A percentile compares a stretch with the other conserved stretches of the same genome.
Conservation (phyloP, 2,797 vertebrate genomes). For the Gallinago nigripennis region DNA sequence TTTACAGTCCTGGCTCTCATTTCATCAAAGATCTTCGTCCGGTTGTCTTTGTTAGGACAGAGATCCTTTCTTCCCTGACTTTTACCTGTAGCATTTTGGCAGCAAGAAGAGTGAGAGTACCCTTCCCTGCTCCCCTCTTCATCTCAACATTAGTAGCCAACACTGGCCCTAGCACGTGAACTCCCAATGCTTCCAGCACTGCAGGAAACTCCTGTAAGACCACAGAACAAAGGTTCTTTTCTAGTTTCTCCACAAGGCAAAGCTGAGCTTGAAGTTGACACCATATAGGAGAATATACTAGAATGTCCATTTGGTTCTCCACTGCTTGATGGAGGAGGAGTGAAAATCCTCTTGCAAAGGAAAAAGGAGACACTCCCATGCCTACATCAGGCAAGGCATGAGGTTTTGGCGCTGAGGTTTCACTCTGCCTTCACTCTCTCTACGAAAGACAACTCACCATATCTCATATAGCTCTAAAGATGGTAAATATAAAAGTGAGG, state of each 20-base stretch:
- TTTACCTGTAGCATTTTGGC: not conserved
- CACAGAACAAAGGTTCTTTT: not conserved
- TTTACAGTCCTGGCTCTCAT: not conserved
- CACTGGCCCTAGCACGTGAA: fast-evolving
- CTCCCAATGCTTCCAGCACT: not conserved
- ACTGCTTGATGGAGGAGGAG: not conserved
- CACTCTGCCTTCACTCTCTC: not conserved
- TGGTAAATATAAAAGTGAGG: fast-evolving
- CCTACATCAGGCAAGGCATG: not conserved
- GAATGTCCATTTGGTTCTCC: not conserved
- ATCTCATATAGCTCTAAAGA: not conserved
- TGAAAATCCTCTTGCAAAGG: not conserved
- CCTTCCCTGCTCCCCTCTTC: not conserved
- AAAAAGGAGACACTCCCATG: not conserved
- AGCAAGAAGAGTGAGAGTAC: not conserved
- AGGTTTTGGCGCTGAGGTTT: not conserved
- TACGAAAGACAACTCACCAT: not conserved
- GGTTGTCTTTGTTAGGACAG: not conserved
- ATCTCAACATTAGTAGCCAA: not conserved
- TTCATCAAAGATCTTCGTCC: not conserved
- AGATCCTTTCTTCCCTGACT: not conserved
- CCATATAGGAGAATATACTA: not conserved
- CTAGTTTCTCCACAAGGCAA: not conserved
- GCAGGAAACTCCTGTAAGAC: not conserved
- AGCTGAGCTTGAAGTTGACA: not conserved